These are phyloP conservation scores for Ascidia mentula DNA, from an alignment of 23 tunicate genomes.

Conservation along the genomic window DNA sequence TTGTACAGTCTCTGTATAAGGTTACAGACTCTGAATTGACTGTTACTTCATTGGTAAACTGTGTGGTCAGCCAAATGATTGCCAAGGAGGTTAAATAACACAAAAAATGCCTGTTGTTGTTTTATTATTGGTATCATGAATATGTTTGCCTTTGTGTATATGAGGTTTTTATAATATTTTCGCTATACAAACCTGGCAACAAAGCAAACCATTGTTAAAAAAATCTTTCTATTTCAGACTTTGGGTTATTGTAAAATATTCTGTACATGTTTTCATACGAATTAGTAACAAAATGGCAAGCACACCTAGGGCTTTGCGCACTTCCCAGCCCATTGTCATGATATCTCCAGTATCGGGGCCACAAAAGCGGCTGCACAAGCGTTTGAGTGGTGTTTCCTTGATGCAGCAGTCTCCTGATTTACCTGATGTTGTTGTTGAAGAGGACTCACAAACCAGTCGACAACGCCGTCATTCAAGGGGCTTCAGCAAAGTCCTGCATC, in stretches of 20 bases:
- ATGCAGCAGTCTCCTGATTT: conserved; percentile 30
- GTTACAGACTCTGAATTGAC: conserved; percentile 36
- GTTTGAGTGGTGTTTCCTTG: conserved; percentile 3
- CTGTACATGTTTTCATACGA: no score
- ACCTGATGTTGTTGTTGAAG: conserved; percentile 47
- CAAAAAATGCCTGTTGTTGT: no score
- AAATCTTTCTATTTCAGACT: no score
- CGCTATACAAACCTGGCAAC: no score
- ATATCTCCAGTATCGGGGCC: conserved; percentile 17
- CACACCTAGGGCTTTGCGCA: not conserved
- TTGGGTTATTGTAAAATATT: no score
- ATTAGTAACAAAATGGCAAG: conserved; percentile 4
- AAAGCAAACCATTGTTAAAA: no score
- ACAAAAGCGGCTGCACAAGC: conserved; percentile 11
- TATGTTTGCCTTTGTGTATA: no score
- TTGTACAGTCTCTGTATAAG: conserved; percentile 39
- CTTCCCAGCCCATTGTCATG: not conserved
- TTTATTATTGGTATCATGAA: no score
- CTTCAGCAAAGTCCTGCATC: conserved; percentile 16
- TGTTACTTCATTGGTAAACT: conserved; percentile 22
- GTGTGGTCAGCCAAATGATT: conserved; percentile 49
- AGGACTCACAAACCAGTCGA: conserved; percentile 34
- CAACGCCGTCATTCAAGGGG: conserved; percentile 62
- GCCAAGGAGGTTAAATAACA: conserved; percentile 52
- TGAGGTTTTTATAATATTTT: no score